Conservation (phyloP, 2,113 vertebrate species). For the Rhabdornis inornatus region DNA sequence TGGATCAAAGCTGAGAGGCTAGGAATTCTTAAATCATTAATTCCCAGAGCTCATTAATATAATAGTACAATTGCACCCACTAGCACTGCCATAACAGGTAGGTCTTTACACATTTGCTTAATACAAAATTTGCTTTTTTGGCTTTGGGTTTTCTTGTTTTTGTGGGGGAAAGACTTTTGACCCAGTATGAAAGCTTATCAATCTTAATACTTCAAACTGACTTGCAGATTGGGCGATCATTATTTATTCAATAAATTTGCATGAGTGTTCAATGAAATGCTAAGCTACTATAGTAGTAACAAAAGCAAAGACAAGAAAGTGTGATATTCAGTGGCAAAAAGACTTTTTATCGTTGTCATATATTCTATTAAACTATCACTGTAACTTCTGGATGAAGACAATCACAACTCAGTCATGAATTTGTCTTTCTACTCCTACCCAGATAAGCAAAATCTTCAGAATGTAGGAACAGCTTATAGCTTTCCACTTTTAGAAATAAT, state of each 20-base stretch:
- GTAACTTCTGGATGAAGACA: not conserved
- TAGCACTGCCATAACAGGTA: not conserved
- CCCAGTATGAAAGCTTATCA: not conserved
- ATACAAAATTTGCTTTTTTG: not conserved
- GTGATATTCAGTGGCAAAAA: not conserved
- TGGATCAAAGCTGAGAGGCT: constrained; percentile 65
- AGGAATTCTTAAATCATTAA: constrained; percentile 61
- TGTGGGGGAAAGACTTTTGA: not conserved
- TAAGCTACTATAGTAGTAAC: not conserved
- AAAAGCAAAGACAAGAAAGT: not conserved
- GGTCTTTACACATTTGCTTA: not conserved
- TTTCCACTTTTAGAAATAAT: not conserved
- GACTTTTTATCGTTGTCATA: not conserved
- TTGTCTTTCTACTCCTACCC: not conserved
- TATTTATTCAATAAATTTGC: not conserved
- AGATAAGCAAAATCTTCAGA: not conserved
- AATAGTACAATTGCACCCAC: constrained; percentile 49
- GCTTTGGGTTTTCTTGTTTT: not conserved
- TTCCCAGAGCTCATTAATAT: constrained; percentile 67
- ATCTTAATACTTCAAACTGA: not conserved
- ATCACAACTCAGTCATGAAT: not conserved
- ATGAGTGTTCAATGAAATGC: not conserved
- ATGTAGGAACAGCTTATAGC: not conserved
- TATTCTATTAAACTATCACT: not conserved
- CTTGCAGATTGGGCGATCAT: not conserved